phyloP scores from a whole-genome alignment of 2,888 invertebrate genomes.

The Aproaerema taeniolella region DNA sequence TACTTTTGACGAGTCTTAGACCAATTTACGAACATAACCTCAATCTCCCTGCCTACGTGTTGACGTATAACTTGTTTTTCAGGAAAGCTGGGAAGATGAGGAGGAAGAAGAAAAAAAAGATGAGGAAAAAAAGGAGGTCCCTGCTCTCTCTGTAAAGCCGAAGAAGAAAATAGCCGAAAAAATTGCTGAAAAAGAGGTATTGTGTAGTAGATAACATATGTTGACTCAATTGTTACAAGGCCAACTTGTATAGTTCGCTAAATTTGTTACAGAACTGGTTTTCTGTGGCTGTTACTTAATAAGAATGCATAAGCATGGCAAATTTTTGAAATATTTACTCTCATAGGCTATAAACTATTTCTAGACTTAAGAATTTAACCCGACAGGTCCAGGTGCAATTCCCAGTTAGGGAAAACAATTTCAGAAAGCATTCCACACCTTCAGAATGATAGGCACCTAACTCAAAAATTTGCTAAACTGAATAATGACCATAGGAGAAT shows the following conservation, averaged over 20 bases:
- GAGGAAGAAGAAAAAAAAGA: slow-evolving; percentile 90
- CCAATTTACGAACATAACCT: slow-evolving; percentile 50
- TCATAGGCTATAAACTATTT: too few relatives aligned
- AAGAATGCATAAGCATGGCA: too few relatives aligned
- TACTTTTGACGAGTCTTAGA: slow-evolving; percentile 13
- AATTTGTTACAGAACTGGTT: background rate
- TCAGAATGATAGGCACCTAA: too few relatives aligned
- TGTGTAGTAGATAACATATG: slow-evolving; percentile 20
- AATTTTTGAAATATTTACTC: too few relatives aligned
- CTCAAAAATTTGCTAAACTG: too few relatives aligned
- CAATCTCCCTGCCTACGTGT: slow-evolving; percentile 57
- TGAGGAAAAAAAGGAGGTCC: slow-evolving; percentile 80
- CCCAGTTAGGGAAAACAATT: too few relatives aligned
- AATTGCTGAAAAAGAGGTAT: slow-evolving; percentile 92
- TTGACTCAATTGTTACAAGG: slow-evolving; percentile 20
- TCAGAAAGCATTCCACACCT: too few relatives aligned
- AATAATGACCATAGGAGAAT: too few relatives aligned
- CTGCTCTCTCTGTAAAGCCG: slow-evolving; percentile 80
- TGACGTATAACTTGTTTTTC: slow-evolving; percentile 55
- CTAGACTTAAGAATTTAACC: too few relatives aligned
- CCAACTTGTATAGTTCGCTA: slow-evolving; percentile 1
- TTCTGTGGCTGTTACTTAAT: too few relatives aligned
- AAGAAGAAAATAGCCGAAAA: slow-evolving; percentile 87
- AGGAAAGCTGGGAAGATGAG: slow-evolving; percentile 98
- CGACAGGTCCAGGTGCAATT: too few relatives aligned